phyloP scores from a whole-genome alignment of 2,888 invertebrate species.

The Helicoverpa assulta region DNA sequence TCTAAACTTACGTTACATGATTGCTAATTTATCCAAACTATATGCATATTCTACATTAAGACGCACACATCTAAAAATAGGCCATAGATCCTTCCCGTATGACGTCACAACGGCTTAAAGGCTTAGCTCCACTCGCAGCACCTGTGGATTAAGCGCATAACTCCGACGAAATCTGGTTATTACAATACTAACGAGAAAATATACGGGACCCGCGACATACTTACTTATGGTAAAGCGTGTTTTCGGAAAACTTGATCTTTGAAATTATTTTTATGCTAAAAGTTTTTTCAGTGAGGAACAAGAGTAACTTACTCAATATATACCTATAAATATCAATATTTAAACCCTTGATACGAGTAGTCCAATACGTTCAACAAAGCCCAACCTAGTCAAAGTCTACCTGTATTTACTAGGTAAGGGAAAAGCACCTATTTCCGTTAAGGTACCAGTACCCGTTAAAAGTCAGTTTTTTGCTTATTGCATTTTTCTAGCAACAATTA shows the following conservation, averaged over 20 bases:
- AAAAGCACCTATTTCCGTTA: no score
- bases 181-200: slow-evolving; percentile 4
- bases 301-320: no score
- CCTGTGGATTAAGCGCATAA: slow-evolving; percentile 32
- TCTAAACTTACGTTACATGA: no score
- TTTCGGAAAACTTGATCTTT: neutral
- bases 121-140: slow-evolving; percentile 23
- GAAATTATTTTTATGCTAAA: neutral
- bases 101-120: slow-evolving; percentile 36
- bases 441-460: no score
- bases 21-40: neutral
- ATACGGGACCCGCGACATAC: neutral
- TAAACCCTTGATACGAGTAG: no score
- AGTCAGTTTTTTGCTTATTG: no score
- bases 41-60: slow-evolving; percentile 3
- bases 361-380: no score
- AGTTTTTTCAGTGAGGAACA: no score
- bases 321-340: no score
- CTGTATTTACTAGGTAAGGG: no score
- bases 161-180: slow-evolving; percentile 21
- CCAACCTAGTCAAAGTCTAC: no score
- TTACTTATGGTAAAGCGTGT: neutral
- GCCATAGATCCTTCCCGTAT: neutral
- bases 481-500: no score
- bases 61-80: slow-evolving; percentile 3